Base-by-base conservation (phyloP, 2,797 vertebrate species). In the Melanotaenia maccullochi region DNA sequence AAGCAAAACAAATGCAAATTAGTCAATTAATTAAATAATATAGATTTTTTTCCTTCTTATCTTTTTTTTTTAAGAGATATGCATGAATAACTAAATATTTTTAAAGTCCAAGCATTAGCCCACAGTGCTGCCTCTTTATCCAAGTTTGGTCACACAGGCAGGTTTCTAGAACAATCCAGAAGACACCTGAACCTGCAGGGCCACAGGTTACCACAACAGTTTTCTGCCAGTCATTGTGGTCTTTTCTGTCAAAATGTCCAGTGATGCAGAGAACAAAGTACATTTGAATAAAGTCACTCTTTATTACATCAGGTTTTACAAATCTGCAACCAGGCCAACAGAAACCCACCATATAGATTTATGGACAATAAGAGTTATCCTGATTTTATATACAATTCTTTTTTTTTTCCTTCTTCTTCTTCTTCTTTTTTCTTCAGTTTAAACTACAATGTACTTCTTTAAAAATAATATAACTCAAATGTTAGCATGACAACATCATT, bases 221-320 rank as follows among this genome's bases (percentile, higher is more conserved):
- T 38, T 25, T 35, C 40, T 69, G 14, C 18, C 0, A 1, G 42
- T 16, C 3, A 35, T 11, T 5, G n/a, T n/a, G 0, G 8, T 36
- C 2, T 30, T 68, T 54, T 71, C 9, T 69, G 14, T 65, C 0
- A 40, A 11, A 68, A 59, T 28, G 24, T 47, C 22, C 30, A 77
- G 32, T 60, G 51, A 78, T 44, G 13, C 35, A 77, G 22, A 76
- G 8, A 81, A 65, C 32, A 67, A 65, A 14, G 52, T 60, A 80
- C 18, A n/a, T 71, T 81, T 83, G 65, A 84, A 71, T 81, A 82
- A 82, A 85, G 72, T 55, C 73, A 81, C 38, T 80, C 55, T 92
- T 93, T 93, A 93, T 91, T 93, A 82, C 56, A 84, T 81, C 65
- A 87, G 80, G 73, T 81, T 81, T 85, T 87, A 88, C 79, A 90